A percentile compares a stretch with the other conserved stretches of the same genome.
Conservation (phyloP, 2,888 invertebrate species). For the Leucophenga maculata region DNA sequence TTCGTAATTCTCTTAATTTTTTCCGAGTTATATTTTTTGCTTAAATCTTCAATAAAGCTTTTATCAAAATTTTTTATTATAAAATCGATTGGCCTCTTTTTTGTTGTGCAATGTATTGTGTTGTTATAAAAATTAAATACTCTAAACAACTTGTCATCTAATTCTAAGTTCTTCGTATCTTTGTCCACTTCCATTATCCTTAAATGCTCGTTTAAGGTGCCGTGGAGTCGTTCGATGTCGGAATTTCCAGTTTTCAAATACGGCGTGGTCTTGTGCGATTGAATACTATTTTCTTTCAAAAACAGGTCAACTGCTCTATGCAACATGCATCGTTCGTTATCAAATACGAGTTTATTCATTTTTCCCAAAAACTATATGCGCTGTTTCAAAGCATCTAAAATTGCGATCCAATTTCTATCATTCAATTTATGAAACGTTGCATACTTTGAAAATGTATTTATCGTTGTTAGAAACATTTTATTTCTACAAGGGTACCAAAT, state of each 20-base stretch:
- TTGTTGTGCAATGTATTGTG: no score
- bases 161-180: no score
- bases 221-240: slow-evolving; percentile 4
- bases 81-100: no score
- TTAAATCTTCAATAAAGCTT: no score
- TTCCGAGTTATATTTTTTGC: no score
- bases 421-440: slow-evolving; percentile 19
- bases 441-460: slow-evolving; percentile 23
- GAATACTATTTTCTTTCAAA: slow-evolving; percentile 7
- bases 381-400: slow-evolving; percentile 28
- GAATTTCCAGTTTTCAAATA: neutral
- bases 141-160: no score
- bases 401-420: slow-evolving; percentile 24
- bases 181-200: neutral
- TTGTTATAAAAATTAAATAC: no score
- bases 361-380: slow-evolving; percentile 21
- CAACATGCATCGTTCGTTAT: slow-evolving; percentile 11
- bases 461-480: slow-evolving; percentile 22
- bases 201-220: slow-evolving; percentile 23
- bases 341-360: slow-evolving; percentile 27
- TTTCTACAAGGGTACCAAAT: slow-evolving; percentile 19
- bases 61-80: no score
- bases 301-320: neutral
- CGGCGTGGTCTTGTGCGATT: neutral
- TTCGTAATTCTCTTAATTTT: no score